phyloP scores from a whole-genome alignment of 2,888 invertebrate species.

The Odiellus spinosus region DNA sequence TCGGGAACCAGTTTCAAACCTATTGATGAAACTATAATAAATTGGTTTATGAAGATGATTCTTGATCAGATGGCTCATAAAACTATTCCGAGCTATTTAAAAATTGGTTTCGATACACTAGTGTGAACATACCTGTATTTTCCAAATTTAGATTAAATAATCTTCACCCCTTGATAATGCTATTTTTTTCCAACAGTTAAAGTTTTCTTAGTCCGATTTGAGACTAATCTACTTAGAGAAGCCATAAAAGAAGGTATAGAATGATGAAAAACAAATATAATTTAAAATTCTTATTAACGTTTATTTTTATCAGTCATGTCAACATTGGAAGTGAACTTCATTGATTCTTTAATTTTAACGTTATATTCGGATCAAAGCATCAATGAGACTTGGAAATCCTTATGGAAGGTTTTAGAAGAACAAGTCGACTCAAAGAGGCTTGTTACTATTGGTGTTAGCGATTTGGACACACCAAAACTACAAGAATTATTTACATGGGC shows the following conservation, averaged over 20 bases:
- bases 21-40: no score
- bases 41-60: no score
- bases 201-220: neutral
- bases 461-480: constrained; percentile 67
- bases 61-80: no score
- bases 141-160: no score
- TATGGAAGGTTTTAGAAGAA: constrained; percentile 62
- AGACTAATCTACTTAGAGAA: neutral
- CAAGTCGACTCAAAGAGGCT: constrained; percentile 48
- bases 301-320: constrained; percentile 53
- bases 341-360: constrained; percentile 68
- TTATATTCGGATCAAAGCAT: constrained; percentile 33
- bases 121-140: no score
- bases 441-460: constrained; percentile 65
- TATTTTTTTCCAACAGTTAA: neutral
- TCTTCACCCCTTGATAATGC: no score
- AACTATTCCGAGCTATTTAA: no score
- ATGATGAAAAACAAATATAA: neutral
- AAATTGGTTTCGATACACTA: no score
- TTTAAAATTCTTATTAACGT: no score
- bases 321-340: constrained; percentile 49
- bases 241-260: neutral
- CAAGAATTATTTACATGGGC: constrained; percentile 58
- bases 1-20: no score
- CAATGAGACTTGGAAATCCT: constrained; percentile 42